phyloP scores from a whole-genome alignment of 2,888 invertebrate species.

The Neria commutata region DNA sequence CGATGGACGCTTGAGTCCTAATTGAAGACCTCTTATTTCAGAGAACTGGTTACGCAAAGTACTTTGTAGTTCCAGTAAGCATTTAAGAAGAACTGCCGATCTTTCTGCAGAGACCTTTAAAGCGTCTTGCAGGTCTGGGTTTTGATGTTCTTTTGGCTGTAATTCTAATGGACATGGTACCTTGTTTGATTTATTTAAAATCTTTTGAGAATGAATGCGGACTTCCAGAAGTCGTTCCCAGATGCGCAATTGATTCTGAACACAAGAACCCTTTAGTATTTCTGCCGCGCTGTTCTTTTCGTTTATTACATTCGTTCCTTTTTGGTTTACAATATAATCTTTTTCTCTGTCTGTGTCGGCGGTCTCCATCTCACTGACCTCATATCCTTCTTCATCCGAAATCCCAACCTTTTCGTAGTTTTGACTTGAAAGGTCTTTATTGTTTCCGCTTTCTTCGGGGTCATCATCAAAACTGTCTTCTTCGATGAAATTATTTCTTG shows the following conservation, averaged over 20 bases:
- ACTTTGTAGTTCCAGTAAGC: slow-evolving; percentile 68
- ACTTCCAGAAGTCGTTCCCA: slow-evolving; percentile 92
- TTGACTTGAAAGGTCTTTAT: no score
- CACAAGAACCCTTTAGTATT: slow-evolving; percentile 71
- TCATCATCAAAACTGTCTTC: slow-evolving; percentile 21
- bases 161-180: slow-evolving; percentile 72
- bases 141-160: slow-evolving; percentile 58
- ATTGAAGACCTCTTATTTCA: no score
- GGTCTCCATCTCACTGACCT: no score
- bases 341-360: no score
- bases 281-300: slow-evolving; percentile 62
- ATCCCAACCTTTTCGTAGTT: no score
- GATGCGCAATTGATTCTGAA: slow-evolving; percentile 74
- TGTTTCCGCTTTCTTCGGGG: no score
- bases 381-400: no score
- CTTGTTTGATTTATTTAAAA: slow-evolving; percentile 76
- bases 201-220: slow-evolving; percentile 86
- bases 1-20: slow-evolving; percentile 35
- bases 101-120: slow-evolving; percentile 65
- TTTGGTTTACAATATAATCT: no score
- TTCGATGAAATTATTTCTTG: slow-evolving; percentile 64
- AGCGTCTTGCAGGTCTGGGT: slow-evolving; percentile 65
- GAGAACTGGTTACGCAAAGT: slow-evolving; percentile 69
- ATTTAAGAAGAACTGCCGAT: slow-evolving; percentile 69
- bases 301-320: no score